phyloP scores from a whole-genome alignment of 2,888 invertebrate species.

The Uloborus plumipes region DNA sequence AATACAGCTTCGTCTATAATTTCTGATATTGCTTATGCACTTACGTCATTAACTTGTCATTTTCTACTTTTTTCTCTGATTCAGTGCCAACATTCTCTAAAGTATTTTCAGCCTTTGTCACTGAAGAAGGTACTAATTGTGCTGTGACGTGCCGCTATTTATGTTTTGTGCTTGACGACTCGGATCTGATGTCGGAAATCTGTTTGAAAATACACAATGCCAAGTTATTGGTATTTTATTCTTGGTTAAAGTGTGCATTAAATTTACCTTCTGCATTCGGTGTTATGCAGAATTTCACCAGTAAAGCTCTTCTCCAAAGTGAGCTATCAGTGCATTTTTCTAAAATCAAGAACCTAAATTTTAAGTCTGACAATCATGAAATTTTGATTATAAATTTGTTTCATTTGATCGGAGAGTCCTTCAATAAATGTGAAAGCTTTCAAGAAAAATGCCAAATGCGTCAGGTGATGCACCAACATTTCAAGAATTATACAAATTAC shows the following conservation, averaged over 20 bases:
- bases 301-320: constrained; percentile 13
- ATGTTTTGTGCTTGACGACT: constrained; percentile 35
- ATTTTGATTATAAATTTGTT: constrained; percentile 21
- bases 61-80: neutral
- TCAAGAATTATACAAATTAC: constrained; percentile 22
- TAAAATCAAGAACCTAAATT: constrained; percentile 7
- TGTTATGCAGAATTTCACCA: constrained; percentile 32
- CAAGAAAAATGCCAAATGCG: constrained; percentile 21
- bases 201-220: constrained; percentile 7
- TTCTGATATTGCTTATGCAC: constrained; percentile 30
- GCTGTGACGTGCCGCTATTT: constrained; percentile 32
- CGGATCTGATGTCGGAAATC: constrained; percentile 8
- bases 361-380: constrained; percentile 12
- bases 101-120: constrained; percentile 33
- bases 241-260: constrained; percentile 38
- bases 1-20: constrained; percentile 23
- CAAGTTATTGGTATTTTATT: constrained; percentile 17
- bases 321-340: constrained; percentile 26
- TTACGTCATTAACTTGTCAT: constrained; percentile 26
- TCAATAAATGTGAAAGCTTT: constrained; percentile 7
- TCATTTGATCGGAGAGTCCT: constrained; percentile 24
- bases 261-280: constrained; percentile 4
- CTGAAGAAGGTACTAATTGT: constrained; percentile 21
- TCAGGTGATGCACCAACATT: constrained; percentile 11
- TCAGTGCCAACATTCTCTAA: neutral